Base-by-base conservation (phyloP, 2,888 invertebrate species). In the Melipona bicolor region DNA sequence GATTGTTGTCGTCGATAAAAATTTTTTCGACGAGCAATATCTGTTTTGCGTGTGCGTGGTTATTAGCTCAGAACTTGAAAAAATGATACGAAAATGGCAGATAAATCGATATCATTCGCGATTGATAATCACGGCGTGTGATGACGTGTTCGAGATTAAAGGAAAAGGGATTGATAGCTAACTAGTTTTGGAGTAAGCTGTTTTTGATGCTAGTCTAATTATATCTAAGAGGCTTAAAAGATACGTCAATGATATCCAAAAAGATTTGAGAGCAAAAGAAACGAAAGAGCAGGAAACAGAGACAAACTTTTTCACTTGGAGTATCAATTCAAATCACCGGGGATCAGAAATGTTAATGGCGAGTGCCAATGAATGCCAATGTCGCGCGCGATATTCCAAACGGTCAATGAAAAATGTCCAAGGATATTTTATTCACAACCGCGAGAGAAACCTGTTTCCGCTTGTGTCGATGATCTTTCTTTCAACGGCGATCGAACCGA, bases 401-500 rank as follows among this genome's bases (percentile, higher is more conserved):
- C 3, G 2, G 2, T 52, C 1, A 59, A 32, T 27, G 21, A 61
- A 9, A 76, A 50, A 59, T 36, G 9, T 59, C 5, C 4, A 4
- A n/a, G n/a, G 11, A 9, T 69, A 76, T 9, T 32, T 67, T 61
- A 6, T 9, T 36, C 4, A 2, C 3, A 19, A 49, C 17, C 50
- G 24, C 52, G 62, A 43, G 24, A 52, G 52, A 61, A 56, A 3
- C 43, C 36, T 32, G 9, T 43, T 54, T n/a, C 15, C 43, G 61
- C 43, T 9, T 21, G 36, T 71, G 61, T 62, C 69, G 43, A 61
- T 75, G 74, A 82, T 67, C 54, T 59, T 90, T 91, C 88, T 91
- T 90, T 89, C 89, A 90, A 90, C 86, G 88, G 67, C 89, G 89
- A 90, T 36, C 50, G 85, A 83, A 75, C 73, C 59, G 69, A 83